Evolutionary conservation across 2,113 vertebrate genomes (phyloP), one percentile per base, ranked within the genome.

Genomic region (Lepus timidus): DNA sequence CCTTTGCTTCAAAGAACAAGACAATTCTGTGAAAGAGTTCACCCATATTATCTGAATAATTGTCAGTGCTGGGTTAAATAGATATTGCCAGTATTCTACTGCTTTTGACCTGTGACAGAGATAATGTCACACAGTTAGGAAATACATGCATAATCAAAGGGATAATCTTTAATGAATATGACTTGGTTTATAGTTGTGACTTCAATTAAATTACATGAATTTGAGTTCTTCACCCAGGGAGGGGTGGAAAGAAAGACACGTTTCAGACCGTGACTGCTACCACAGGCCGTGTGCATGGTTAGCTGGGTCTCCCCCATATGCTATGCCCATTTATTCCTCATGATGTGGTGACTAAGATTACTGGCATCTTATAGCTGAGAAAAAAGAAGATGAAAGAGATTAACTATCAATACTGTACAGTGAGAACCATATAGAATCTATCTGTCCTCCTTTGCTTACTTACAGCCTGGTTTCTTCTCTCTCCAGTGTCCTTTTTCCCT

Each of bases 241-340:
- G 39, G 13, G 19, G 13, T 39, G 61, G 44, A 39, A 16, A 80
- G 65, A 86, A 23, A 67, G 4, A 11, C 33, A n/a, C 23, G 3
- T 3, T 1, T 14, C 23, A 7, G 3, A 11, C 8, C 17, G 0
- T 5, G 12, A 29, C 13, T 10, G 20, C 22, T 29, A 64, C 20
- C 19, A 14, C 1, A 2, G 9, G 27, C 22, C 36, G 3, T 0
- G 9, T 27, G 4, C 2, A 0, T 22, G 0, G 10, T 16, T 5
- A 29, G 16, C 13, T 0, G 4, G 33, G 67, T 2, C 6, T 0
- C 39, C 55, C 71, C 52, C 4, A 23, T 3, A 70, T 1, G 10
- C 23, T 4, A 6, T 5, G 29, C 36, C 22, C 55, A 44, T 16
- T 44, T 31, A n/a, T 8, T 39, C 75, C 58, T 90, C 29, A 36